Percentiles rank a stretch among this genome's conserved stretches.
phyloP scores from a whole-genome alignment of 2,797 vertebrate genomes.

The Paguma larvata region DNA sequence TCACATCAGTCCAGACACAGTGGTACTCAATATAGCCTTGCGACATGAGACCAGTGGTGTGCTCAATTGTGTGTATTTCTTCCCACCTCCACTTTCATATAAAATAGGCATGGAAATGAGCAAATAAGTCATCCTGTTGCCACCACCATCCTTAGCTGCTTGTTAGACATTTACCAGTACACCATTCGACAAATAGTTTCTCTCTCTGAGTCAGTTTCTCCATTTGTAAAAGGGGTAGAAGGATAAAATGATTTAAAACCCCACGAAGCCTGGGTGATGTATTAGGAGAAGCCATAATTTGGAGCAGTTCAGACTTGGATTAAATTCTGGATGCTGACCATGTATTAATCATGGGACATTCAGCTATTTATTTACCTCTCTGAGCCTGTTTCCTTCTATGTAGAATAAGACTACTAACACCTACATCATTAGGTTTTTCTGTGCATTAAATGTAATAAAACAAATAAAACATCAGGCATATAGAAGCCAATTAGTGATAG shows the following conservation, averaged over 20 bases:
- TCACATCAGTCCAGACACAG: not conserved
- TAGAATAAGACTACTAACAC: not conserved
- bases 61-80: not conserved
- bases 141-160: not conserved
- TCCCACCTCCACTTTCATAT: not conserved
- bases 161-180: not conserved
- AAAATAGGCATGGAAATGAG: not conserved
- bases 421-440: not conserved
- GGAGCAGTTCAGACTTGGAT: not conserved
- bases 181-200: not conserved
- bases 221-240: not conserved
- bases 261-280: not conserved
- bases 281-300: not conserved
- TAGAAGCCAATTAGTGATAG: not conserved
- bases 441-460: not conserved
- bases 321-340: not conserved
- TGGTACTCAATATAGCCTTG: not conserved
- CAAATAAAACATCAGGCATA: not conserved
- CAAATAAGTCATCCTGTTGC: not conserved
- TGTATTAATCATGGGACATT: fast-evolving
- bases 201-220: not conserved
- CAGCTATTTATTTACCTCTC: not conserved
- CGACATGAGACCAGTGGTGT: not conserved
- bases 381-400: not conserved
- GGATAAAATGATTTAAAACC: not conserved